A percentile compares a stretch with the other conserved stretches of the same genome.
These are phyloP conservation scores for Rhinatrema bivittatum DNA, from an alignment of 2,797 vertebrate genomes.

Conservation along the genomic window DNA sequence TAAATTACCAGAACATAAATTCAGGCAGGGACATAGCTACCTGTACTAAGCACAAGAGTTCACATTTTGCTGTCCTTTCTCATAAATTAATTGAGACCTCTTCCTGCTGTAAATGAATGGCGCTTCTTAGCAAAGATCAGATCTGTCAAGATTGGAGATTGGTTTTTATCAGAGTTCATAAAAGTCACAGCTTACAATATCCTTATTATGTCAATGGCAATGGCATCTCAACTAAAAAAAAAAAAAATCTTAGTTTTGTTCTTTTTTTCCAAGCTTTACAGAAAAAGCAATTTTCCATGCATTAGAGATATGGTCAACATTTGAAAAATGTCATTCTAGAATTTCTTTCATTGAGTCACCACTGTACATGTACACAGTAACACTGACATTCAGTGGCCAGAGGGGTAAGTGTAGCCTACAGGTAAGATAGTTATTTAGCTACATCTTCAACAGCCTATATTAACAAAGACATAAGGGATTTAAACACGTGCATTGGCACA, in stretches of 20 bases:
- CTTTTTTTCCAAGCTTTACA: conserved; percentile 61
- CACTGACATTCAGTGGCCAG: conserved; percentile 55
- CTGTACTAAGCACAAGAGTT: conserved; percentile 36
- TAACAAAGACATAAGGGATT: too few relatives aligned
- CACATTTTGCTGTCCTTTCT: conserved; percentile 48
- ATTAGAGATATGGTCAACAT: conserved; percentile 55
- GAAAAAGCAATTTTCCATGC: conserved; percentile 65
- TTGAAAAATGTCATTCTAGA: conserved; percentile 57
- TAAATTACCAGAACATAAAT: conserved; percentile 58
- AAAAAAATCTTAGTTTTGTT: conserved; percentile 60
- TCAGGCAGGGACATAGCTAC: conserved; percentile 49
- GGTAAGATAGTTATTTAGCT: neutral
- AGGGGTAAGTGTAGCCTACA: conserved; percentile 38
- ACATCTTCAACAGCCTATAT: conserved; percentile 9
- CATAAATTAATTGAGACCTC: conserved; percentile 66
- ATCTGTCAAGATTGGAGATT: conserved; percentile 65
- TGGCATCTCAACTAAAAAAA: conserved; percentile 57
- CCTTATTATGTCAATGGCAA: conserved; percentile 60
- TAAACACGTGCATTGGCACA: conserved; percentile 20
- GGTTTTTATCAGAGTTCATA: conserved; percentile 55
- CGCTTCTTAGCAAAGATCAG: conserved; percentile 55
- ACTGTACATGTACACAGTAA: conserved; percentile 16
- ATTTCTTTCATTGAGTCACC: conserved; percentile 52
- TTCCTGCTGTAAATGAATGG: conserved; percentile 46
- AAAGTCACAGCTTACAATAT: conserved; percentile 59